Evolutionary conservation across 37 sponge, comb jelly and placozoan species (phyloP).

Genomic region (Chondrosia reniformis): DNA sequence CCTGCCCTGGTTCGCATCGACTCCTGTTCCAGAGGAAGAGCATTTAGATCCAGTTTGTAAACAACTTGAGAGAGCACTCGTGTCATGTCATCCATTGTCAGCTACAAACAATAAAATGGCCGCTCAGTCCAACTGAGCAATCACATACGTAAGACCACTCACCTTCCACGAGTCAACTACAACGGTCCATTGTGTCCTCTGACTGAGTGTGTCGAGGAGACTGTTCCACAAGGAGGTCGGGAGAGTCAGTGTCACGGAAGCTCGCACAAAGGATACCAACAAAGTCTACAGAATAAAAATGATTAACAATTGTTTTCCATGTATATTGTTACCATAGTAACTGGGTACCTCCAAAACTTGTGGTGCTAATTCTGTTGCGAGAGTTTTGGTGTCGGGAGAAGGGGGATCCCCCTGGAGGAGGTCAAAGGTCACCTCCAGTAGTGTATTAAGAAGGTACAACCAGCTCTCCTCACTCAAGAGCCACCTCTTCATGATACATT

Average conservation of each 20-base stretch:
- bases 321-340: no score
- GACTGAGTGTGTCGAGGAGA: constrained; percentile 43
- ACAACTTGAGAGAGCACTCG: constrained; percentile 55
- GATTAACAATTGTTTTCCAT: not conserved
- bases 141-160: not conserved
- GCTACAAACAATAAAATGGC: constrained; percentile 17
- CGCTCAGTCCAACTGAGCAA: not conserved
- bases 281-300: constrained; percentile 50
- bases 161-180: constrained; percentile 81
- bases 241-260: constrained; percentile 46
- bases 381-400: not conserved
- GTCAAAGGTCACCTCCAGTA: constrained; percentile 54
- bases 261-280: constrained; percentile 72
- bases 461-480: constrained; percentile 46
- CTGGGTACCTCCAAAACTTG: constrained; percentile 52
- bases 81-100: constrained; percentile 52
- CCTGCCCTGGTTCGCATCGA: not conserved
- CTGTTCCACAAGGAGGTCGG: constrained; percentile 67
- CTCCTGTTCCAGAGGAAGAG: constrained; percentile 58
- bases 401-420: constrained; percentile 54
- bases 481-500: constrained; percentile 47
- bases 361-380: constrained; percentile 42
- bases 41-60: constrained; percentile 54
- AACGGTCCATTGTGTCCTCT: constrained; percentile 70
- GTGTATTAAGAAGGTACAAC: constrained; percentile 60